Conservation (phyloP, 1,140 invertebrate genomes). For the Spodoptera frugiperda region DNA sequence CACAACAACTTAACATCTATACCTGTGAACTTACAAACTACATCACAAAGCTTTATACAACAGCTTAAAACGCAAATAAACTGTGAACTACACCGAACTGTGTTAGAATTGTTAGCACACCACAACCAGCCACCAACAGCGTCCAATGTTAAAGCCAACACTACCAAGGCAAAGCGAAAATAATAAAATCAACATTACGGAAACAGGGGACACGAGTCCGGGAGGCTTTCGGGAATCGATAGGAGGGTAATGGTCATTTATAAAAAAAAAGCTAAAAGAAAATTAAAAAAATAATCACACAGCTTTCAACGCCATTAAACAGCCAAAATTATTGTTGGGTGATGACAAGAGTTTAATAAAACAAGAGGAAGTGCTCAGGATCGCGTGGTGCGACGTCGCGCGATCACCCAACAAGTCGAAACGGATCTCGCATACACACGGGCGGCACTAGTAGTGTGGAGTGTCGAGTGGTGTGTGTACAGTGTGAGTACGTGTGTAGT, state of each 20-base stretch:
- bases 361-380: constrained; percentile 60
- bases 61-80: constrained; percentile 76
- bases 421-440: constrained; percentile 78
- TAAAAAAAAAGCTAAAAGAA: constrained; percentile 74
- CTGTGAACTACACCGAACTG: constrained; percentile 63
- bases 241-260: constrained; percentile 37
- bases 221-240: constrained; percentile 72
- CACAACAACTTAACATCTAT: constrained; percentile 42
- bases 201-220: constrained; percentile 82
- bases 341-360: constrained; percentile 69
- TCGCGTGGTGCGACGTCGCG: constrained; percentile 68
- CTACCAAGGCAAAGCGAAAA: constrained; percentile 85
- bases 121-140: constrained; percentile 78
- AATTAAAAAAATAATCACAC: constrained; percentile 80
- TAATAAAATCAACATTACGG: constrained; percentile 84
- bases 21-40: constrained; percentile 65
- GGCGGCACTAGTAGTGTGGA: constrained; percentile 1
- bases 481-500: not conserved
- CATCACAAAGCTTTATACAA: constrained; percentile 66
- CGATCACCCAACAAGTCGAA: constrained; percentile 78
- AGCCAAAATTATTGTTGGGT: constrained; percentile 82
- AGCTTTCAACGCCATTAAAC: constrained; percentile 81
- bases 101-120: constrained; percentile 85
- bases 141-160: constrained; percentile 82
- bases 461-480: not conserved